phyloP scores from a whole-genome alignment of 1,140 invertebrate species.

The Ctenoplectra terminalis region DNA sequence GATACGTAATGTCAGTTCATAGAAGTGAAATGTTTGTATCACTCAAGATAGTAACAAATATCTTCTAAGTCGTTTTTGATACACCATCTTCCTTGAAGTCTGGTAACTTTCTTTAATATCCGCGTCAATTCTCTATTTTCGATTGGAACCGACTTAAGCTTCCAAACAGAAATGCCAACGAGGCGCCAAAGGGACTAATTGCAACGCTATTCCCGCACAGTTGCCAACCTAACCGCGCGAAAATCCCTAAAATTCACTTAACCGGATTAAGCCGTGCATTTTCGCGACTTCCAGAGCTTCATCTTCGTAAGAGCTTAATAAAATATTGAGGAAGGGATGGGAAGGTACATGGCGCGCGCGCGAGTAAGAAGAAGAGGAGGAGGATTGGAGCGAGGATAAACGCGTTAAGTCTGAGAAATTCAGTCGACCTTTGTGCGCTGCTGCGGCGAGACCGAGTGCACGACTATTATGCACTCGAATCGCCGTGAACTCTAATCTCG shows the following conservation, averaged over 20 bases:
- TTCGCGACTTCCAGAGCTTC: background rate
- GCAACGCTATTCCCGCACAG: background rate
- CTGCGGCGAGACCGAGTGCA: background rate
- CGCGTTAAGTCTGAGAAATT: constrained; percentile 39
- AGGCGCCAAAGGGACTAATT: background rate
- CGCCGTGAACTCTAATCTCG: constrained; percentile 46
- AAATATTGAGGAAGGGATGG: constrained; percentile 20
- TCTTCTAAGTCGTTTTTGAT: no score
- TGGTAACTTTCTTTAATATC: no score
- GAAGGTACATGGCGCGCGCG: no score
- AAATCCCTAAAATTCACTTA: background rate
- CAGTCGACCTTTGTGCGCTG: constrained; percentile 29
- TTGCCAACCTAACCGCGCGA: background rate
- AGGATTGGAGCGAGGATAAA: constrained; percentile 5
- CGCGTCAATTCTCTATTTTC: no score
- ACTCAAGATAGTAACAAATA: background rate
- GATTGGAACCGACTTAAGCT: no score
- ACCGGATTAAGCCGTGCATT: constrained; percentile 5
- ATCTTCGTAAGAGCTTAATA: constrained; percentile 21
- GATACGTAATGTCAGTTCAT: no score
- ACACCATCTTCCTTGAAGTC: no score
- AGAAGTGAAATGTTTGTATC: background rate
- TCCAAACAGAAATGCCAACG: no score
- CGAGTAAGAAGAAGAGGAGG: background rate
- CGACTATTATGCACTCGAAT: constrained; percentile 24